These are phyloP conservation scores for Hymenopus coronatus DNA, from an alignment of 2,888 invertebrate genomes.

Conservation along the genomic window DNA sequence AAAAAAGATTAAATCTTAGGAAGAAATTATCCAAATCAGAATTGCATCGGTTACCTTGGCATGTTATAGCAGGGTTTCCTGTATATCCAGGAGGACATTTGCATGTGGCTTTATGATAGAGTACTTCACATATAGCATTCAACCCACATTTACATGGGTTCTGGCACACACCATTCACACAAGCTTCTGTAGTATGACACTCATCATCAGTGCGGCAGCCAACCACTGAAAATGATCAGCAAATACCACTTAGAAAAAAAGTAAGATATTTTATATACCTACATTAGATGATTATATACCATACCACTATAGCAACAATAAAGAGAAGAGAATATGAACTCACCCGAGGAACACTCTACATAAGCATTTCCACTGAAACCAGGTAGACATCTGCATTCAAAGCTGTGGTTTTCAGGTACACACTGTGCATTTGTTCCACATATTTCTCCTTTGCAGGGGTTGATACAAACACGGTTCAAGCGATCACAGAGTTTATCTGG, in stretches of 20 bases:
- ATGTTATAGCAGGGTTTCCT: conserved; percentile 71
- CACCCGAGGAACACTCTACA: conserved; percentile 65
- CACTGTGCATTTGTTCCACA: conserved; percentile 83
- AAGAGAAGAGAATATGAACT: conserved; percentile 26
- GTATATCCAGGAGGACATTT: conserved; percentile 78
- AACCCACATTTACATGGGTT: conserved; percentile 77
- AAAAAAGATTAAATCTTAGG: not conserved
- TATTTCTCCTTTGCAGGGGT: conserved; percentile 73
- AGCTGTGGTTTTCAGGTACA: conserved; percentile 69
- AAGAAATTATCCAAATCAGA: not conserved
- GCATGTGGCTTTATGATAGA: conserved; percentile 75
- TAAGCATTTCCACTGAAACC: conserved; percentile 77
- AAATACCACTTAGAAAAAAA: not conserved
- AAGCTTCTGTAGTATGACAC: conserved; percentile 71
- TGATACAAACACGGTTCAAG: conserved; percentile 78
- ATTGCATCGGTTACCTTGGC: conserved; percentile 48
- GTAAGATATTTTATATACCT: not conserved
- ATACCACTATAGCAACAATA: not conserved
- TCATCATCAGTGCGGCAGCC: conserved; percentile 71
- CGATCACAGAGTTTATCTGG: conserved; percentile 82
- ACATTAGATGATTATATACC: not conserved
- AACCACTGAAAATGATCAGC: conserved; percentile 50
- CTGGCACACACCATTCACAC: conserved; percentile 70
- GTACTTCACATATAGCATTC: conserved; percentile 78
- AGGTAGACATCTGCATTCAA: conserved; percentile 70